Evolutionary conservation across 2,888 invertebrate genomes (phyloP).

Genomic region (Nipponacmea schrenckii): DNA sequence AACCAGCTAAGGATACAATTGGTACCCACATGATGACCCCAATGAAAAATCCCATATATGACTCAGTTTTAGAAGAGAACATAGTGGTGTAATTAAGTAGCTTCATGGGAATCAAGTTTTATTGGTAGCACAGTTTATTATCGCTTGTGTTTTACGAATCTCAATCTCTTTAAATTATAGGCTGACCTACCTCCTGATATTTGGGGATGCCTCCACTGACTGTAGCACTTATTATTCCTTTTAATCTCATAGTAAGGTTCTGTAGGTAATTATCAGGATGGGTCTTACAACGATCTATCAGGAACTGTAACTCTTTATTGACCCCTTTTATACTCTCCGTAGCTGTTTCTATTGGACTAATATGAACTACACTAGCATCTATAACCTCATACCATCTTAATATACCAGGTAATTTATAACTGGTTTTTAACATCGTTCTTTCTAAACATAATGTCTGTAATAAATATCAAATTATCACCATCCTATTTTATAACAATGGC

Average conservation of each 20-base stretch:
- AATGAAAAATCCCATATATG: too few relatives aligned
- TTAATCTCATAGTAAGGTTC: constrained; percentile 61
- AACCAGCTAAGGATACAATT: too few relatives aligned
- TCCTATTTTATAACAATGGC: too few relatives aligned
- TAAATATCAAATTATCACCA: not conserved
- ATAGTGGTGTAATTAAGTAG: too few relatives aligned
- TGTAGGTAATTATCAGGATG: constrained; percentile 47
- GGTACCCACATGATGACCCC: too few relatives aligned
- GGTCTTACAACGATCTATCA: constrained; percentile 82
- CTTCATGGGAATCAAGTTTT: too few relatives aligned
- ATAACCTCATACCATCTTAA: constrained; percentile 73
- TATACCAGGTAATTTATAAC: constrained; percentile 62
- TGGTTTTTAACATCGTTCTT: constrained; percentile 54
- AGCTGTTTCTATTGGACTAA: constrained; percentile 71
- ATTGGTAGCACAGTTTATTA: too few relatives aligned
- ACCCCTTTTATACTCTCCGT: constrained; percentile 53
- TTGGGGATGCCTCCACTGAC: constrained; percentile 65
- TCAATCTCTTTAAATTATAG: too few relatives aligned
- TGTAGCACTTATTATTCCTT: constrained; percentile 62
- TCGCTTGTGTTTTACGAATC: too few relatives aligned
- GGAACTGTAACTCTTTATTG: constrained; percentile 71
- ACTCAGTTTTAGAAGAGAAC: too few relatives aligned
- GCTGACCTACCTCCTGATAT: constrained; percentile 62
- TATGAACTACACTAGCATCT: constrained; percentile 78
- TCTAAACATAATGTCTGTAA: constrained; percentile 64